Conservation (phyloP, 2,797 vertebrate species). For the Agapornis canus region DNA sequence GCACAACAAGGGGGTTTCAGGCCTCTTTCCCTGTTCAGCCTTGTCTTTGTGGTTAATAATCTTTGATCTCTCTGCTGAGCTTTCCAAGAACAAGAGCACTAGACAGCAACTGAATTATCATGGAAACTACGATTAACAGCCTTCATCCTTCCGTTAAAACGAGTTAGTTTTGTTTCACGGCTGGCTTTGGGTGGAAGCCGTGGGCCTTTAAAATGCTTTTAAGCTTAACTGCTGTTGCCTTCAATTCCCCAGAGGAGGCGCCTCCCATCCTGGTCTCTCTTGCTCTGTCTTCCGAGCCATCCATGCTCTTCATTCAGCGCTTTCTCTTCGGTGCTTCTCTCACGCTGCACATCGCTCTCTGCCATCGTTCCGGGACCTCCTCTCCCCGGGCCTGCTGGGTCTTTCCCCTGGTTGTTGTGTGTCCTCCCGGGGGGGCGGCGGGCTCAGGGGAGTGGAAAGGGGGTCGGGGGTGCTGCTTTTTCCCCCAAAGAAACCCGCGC, state of each 20-base stretch:
- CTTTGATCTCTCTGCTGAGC: not conserved
- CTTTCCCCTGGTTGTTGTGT: too few species aligned
- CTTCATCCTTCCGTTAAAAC: not conserved
- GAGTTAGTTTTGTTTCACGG: not conserved
- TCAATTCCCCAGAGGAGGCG: not conserved
- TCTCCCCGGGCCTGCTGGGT: not conserved
- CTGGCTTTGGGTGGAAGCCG: rapidly evolving
- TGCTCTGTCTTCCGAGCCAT: not conserved
- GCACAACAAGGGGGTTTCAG: not conserved
- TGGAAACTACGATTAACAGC: not conserved
- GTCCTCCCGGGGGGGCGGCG: too few species aligned
- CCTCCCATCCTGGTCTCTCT: rapidly evolving
- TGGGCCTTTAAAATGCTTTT: not conserved
- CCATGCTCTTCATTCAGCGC: not conserved
- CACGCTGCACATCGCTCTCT: rapidly evolving
- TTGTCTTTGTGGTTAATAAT: not conserved
- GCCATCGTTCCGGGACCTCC: too few species aligned
- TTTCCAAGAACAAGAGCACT: not conserved
- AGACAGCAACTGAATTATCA: too few species aligned
- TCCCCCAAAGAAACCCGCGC: too few species aligned
- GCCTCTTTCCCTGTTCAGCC: not conserved
- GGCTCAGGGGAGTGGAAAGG: too few species aligned
- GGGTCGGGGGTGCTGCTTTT: too few species aligned
- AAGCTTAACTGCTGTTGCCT: not conserved
- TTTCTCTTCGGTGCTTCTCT: not conserved